These are phyloP conservation scores for Halcyon badia DNA, from an alignment of 2,797 vertebrate species.

Conservation along the genomic window DNA sequence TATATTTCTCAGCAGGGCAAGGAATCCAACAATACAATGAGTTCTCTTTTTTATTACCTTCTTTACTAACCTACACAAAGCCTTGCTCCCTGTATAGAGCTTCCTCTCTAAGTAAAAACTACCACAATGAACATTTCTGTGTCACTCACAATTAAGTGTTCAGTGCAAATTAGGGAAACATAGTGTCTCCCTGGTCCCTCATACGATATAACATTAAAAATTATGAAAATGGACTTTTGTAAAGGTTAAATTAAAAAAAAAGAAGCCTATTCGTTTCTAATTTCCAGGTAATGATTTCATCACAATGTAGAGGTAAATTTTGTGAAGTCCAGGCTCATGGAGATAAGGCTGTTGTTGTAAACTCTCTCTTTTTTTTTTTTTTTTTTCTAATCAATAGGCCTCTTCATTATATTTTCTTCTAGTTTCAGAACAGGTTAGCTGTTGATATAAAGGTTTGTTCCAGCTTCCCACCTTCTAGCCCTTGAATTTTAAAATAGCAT, in stretches of 20 bases:
- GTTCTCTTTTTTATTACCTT: not conserved
- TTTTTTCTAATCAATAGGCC: not conserved
- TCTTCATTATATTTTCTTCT: not conserved
- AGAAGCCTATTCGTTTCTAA: not conserved
- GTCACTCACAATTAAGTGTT: not conserved
- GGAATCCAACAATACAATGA: not conserved
- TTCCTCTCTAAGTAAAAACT: not conserved
- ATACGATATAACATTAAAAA: not conserved
- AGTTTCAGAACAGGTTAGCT: not conserved
- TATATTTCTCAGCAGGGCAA: not conserved
- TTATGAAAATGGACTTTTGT: not conserved
- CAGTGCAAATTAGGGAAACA: not conserved
- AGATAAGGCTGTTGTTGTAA: not conserved
- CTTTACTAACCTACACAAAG: not conserved
- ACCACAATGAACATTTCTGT: not conserved
- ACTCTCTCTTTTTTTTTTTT: not conserved
- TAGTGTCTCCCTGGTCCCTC: not conserved
- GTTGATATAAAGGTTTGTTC: not conserved
- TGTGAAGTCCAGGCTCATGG: not conserved
- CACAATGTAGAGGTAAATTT: not conserved
- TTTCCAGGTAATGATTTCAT: not conserved
- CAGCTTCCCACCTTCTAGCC: not conserved
- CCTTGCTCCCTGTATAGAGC: not conserved
- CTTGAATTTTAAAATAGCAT: not conserved
- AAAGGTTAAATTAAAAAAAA: not conserved